phyloP scores from a whole-genome alignment of 64 coral and sea anemone species.

The Actinia equina region DNA sequence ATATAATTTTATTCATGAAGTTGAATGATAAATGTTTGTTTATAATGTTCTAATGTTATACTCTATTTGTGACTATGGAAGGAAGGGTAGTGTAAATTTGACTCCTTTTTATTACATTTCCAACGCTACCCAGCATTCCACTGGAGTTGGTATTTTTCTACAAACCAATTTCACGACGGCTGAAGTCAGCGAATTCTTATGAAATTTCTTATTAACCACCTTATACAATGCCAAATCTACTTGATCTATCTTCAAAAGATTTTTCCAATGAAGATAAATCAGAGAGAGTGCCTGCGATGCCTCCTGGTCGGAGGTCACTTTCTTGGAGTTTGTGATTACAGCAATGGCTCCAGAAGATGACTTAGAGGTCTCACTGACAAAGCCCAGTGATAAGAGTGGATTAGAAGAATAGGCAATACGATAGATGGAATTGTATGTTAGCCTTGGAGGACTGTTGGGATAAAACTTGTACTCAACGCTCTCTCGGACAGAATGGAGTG shows the following conservation, averaged over 20 bases:
- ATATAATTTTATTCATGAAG: too few relatives aligned
- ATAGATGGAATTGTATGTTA: not conserved
- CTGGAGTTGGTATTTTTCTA: constrained; percentile 10
- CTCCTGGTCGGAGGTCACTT: not conserved
- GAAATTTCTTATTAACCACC: not conserved
- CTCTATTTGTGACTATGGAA: not conserved
- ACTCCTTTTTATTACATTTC: constrained; percentile 1
- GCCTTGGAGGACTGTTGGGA: not conserved
- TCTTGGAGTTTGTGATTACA: constrained; percentile 7
- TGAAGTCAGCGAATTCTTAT: not conserved
- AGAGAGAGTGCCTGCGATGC: constrained; percentile 1
- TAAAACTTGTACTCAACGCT: constrained; percentile 20
- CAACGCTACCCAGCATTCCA: constrained; percentile 26
- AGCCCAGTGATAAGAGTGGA: not conserved
- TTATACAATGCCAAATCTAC: constrained; percentile 4
- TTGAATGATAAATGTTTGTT: too few relatives aligned
- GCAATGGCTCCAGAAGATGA: constrained; percentile 19
- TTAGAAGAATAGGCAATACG: not conserved
- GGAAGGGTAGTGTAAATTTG: not conserved
- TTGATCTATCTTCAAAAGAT: constrained; percentile 20
- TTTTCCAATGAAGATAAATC: constrained; percentile 8
- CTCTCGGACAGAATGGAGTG: not conserved
- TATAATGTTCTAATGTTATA: too few relatives aligned
- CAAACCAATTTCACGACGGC: constrained; percentile 20
- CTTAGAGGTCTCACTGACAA: not conserved